Conservation (phyloP, 2,888 invertebrate genomes). For the Ecliptopera silaceata region DNA sequence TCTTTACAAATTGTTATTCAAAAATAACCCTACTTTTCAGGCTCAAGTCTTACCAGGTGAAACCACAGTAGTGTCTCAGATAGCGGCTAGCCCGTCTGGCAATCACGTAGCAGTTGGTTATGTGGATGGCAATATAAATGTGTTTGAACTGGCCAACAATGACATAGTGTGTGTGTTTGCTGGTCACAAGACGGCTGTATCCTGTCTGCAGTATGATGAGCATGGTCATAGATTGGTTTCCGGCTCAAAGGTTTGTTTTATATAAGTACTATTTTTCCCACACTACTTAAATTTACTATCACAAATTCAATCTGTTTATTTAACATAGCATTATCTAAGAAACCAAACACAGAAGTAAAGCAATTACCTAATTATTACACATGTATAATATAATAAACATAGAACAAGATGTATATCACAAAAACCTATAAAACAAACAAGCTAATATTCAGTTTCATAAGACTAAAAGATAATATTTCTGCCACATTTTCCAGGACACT, state of each 20-base stretch:
- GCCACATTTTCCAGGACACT: too few species aligned
- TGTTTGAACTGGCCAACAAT: conserved; percentile 90
- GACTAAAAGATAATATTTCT: too few species aligned
- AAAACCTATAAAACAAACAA: too few species aligned
- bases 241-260: conserved; percentile 88
- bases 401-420: too few species aligned
- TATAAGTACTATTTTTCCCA: too few species aligned
- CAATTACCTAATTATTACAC: too few species aligned
- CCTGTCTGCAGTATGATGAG: conserved; percentile 91
- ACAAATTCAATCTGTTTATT: too few species aligned
- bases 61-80: conserved; percentile 89
- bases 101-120: conserved; percentile 95
- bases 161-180: conserved; percentile 89
- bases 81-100: conserved; percentile 90
- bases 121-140: conserved; percentile 92
- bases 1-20: not conserved
- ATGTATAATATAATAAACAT: too few species aligned
- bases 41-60: conserved; percentile 91
- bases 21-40: conserved; percentile 65
- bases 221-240: conserved; percentile 93
- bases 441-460: too few species aligned
- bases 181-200: conserved; percentile 94
- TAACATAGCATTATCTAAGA: too few species aligned
- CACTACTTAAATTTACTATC: too few species aligned
- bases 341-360: too few species aligned